Conservation (phyloP, 2,113 vertebrate genomes). For the Apodemus sylvaticus region DNA sequence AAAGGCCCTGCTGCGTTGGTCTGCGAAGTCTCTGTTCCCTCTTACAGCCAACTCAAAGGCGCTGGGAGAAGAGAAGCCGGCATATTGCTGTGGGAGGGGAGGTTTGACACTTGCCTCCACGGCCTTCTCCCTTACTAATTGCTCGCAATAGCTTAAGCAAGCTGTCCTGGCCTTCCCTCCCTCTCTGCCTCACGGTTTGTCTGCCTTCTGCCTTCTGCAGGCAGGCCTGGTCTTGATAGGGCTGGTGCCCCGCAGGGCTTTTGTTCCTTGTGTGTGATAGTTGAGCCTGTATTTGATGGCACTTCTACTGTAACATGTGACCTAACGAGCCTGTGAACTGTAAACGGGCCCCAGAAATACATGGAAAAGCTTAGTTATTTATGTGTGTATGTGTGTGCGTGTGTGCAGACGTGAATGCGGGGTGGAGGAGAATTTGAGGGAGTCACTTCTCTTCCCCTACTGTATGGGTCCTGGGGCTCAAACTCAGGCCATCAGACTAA, state of each 20-base stretch:
- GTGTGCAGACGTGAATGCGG: neutral
- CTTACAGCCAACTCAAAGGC: slow-evolving; percentile 59
- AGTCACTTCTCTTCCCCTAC: too few relatives aligned
- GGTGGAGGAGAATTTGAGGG: neutral
- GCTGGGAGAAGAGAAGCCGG: slow-evolving; percentile 58
- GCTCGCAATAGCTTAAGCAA: slow-evolving; percentile 77
- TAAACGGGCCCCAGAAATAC: slow-evolving; percentile 80
- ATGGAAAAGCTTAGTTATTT: neutral
- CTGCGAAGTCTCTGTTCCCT: neutral
- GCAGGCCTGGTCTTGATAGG: slow-evolving; percentile 68
- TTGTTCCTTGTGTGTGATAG: slow-evolving; percentile 87
- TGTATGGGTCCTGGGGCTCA: neutral
- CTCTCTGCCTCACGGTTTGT: neutral
- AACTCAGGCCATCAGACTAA: neutral
- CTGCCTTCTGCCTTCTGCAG: slow-evolving; percentile 81
- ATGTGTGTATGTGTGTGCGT: neutral
- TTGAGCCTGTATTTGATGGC: slow-evolving; percentile 84
- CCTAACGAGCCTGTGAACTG: slow-evolving; percentile 82
- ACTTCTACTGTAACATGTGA: slow-evolving; percentile 82
- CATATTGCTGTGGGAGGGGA: slow-evolving; percentile 35
- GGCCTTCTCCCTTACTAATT: slow-evolving; percentile 68
- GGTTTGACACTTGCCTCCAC: slow-evolving; percentile 58
- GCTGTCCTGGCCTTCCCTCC: neutral
- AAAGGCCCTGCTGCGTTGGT: slow-evolving; percentile 82
- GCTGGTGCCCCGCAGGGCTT: slow-evolving; percentile 40